phyloP scores from a whole-genome alignment of 2,888 invertebrate genomes.

The Hydrotaea diabolus region DNA sequence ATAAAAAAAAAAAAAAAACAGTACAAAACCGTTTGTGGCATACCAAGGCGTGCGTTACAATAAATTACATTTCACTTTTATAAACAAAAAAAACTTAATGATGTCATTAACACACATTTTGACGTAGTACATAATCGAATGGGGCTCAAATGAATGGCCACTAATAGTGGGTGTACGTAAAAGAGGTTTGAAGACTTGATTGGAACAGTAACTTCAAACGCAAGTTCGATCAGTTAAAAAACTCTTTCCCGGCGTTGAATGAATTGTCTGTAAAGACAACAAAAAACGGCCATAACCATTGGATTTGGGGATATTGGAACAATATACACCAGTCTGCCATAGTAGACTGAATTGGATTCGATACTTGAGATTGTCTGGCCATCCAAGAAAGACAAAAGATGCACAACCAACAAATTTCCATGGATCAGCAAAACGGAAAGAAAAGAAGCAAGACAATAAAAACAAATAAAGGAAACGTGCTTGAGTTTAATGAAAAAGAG shows the following conservation, averaged over 20 bases:
- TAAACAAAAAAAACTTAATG: conserved; percentile 11
- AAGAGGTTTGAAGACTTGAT: not conserved
- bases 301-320: no score
- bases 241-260: not conserved
- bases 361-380: not conserved
- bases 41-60: conserved; percentile 32
- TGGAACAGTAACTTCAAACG: not conserved
- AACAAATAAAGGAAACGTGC: conserved; percentile 33
- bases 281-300: not conserved
- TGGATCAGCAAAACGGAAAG: not conserved
- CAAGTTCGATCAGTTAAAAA: not conserved
- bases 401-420: not conserved
- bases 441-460: not conserved
- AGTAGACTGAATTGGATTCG: not conserved
- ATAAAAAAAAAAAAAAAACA: no score
- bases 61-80: conserved; percentile 38
- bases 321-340: no score
- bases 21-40: conserved; percentile 15
- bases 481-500: conserved; percentile 10
- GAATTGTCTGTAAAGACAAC: not conserved
- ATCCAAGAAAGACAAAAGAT: not conserved
- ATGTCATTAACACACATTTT: conserved; percentile 38
- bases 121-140: not conserved
- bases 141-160: not conserved
- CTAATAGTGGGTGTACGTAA: not conserved